These are phyloP conservation scores for Monopis laevigella DNA, from an alignment of 2,888 invertebrate genomes.

Conservation along the genomic window DNA sequence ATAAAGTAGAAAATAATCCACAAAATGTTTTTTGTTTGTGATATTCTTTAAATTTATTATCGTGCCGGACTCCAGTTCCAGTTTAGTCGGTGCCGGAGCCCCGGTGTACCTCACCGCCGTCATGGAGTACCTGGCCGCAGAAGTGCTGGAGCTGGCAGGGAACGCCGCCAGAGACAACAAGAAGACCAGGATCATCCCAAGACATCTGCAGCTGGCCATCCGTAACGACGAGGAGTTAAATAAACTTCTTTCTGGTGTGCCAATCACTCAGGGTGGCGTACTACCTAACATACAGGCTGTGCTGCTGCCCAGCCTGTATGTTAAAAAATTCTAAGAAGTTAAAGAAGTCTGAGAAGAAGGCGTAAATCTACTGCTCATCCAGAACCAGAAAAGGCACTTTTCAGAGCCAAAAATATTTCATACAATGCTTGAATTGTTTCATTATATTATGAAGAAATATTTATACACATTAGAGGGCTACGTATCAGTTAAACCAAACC, in stretches of 20 bases:
- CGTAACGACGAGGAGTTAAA: constrained; percentile 86
- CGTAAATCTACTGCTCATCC: constrained; percentile 17
- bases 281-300: constrained; percentile 82
- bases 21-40: no score
- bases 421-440: not conserved
- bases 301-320: constrained; percentile 77
- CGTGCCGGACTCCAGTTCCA: no score
- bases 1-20: no score
- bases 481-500: no score
- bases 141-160: constrained; percentile 73
- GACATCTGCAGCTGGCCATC: constrained; percentile 82
- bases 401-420: constrained; percentile 22
- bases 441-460: not conserved
- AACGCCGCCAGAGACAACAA: constrained; percentile 76
- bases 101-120: no score
- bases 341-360: constrained; percentile 52
- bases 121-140: no score
- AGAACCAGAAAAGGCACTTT: constrained; percentile 26
- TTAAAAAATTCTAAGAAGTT: constrained; percentile 70
- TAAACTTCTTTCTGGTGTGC: constrained; percentile 78
- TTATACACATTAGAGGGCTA: no score
- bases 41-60: no score
- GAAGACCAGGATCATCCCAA: constrained; percentile 77
- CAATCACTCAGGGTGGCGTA: constrained; percentile 87
- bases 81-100: no score